These are phyloP conservation scores for Amphipyra berbera DNA, from an alignment of 2,888 invertebrate species.

Conservation along the genomic window DNA sequence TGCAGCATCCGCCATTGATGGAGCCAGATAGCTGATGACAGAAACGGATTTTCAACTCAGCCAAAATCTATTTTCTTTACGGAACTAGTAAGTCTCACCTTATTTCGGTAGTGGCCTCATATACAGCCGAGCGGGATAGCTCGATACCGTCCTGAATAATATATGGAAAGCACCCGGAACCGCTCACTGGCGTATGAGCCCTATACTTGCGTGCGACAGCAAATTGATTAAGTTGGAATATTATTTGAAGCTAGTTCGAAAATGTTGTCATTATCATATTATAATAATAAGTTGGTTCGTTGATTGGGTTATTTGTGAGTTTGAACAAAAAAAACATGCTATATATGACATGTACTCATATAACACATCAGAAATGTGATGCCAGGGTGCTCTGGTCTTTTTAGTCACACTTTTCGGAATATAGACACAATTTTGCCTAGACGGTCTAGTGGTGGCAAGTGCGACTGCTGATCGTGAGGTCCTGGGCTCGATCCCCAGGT, in stretches of 20 bases:
- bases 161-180: conserved; percentile 39
- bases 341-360: not conserved
- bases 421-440: no score
- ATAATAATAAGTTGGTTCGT: conserved; percentile 12
- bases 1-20: no score
- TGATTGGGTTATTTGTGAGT: not conserved
- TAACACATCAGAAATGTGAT: no score
- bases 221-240: conserved; percentile 52
- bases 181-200: conserved; percentile 14
- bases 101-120: conserved; percentile 34
- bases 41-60: not conserved
- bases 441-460: no score
- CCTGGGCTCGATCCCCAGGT: no score
- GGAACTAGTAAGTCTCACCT: conserved; percentile 21
- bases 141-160: conserved; percentile 46
- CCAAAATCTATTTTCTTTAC: conserved; percentile 11
- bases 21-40: no score
- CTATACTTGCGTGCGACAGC: conserved; percentile 46
- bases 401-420: no score
- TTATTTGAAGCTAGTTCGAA: conserved; percentile 36
- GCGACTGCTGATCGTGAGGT: no score
- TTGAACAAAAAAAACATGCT: conserved; percentile 1
- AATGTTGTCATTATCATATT: conserved; percentile 30
- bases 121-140: conserved; percentile 19
- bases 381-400: no score